A percentile compares a stretch with the other conserved stretches of the same genome.
Conservation (phyloP, 2,888 invertebrate genomes). For the Philereme vetulata region DNA sequence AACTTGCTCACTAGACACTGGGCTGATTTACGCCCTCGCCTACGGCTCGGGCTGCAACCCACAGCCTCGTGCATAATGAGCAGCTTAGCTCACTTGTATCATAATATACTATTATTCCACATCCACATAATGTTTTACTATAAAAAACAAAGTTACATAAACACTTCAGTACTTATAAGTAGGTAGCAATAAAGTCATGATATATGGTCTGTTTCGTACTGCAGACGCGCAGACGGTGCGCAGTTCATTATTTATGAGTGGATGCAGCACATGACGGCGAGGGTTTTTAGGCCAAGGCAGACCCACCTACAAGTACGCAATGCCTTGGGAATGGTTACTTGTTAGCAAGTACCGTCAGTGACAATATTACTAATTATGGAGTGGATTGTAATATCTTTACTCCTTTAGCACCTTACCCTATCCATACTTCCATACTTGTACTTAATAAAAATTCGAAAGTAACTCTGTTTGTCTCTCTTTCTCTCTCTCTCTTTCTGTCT, state of each 20-base stretch:
- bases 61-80: no score
- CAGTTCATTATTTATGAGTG: slow-evolving; percentile 26
- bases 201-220: slow-evolving; percentile 15
- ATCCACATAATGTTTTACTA: neutral
- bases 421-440: no score
- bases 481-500: no score
- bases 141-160: neutral
- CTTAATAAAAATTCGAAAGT: no score
- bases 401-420: no score
- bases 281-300: slow-evolving; percentile 29
- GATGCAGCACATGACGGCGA: slow-evolving; percentile 19
- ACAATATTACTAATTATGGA: slow-evolving; percentile 12
- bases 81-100: no score
- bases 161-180: neutral
- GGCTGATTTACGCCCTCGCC: no score
- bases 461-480: no score
- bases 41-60: no score
- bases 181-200: slow-evolving; percentile 4
- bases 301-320: slow-evolving; percentile 1
- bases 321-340: slow-evolving; percentile 6
- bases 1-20: no score
- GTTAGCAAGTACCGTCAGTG: slow-evolving; percentile 11
- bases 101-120: no score
- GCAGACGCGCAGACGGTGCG: neutral
- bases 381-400: no score